Percentiles rank a stretch among this genome's conserved stretches.
Evolutionary conservation across 2,113 vertebrate species (phyloP).

Genomic region (Laterallus jamaicensis): DNA sequence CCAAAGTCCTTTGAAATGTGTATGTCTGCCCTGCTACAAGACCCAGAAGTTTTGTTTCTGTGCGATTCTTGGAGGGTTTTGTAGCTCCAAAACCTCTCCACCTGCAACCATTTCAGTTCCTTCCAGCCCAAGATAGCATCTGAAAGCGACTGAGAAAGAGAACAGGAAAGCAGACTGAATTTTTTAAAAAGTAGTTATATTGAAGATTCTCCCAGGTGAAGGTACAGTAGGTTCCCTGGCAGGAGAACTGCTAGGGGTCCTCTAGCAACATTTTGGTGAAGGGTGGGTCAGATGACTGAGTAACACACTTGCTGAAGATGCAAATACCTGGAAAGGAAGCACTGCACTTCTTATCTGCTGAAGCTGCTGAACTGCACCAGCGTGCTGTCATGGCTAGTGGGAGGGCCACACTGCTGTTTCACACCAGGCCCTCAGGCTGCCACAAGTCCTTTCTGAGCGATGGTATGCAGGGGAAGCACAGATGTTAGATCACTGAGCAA

Average conservation of each 20-base stretch:
- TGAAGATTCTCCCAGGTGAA: neutral
- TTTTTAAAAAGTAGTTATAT: too few relatives aligned
- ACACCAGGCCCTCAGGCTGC: neutral
- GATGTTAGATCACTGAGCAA: neutral
- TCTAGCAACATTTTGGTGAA: neutral
- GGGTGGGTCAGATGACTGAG: neutral
- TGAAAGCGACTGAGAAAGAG: neutral
- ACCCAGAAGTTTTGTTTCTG: neutral
- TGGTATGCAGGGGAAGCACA: neutral
- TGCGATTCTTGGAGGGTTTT: neutral
- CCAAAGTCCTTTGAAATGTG: neutral
- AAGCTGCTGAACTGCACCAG: neutral
- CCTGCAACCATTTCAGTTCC: neutral
- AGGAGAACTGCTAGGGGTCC: neutral
- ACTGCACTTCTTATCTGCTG: neutral
- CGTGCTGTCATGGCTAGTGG: neutral
- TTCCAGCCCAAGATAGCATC: neutral
- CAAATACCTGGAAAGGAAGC: neutral
- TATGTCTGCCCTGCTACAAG: rapidly evolving
- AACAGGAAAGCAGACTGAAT: neutral
- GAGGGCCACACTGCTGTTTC: neutral
- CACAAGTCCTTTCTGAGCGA: neutral
- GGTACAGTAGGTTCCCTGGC: neutral
- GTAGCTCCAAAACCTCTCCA: neutral
- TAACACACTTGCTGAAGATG: neutral